phyloP scores from a whole-genome alignment of 2,797 vertebrate species.

The Girardinus metallicus region DNA sequence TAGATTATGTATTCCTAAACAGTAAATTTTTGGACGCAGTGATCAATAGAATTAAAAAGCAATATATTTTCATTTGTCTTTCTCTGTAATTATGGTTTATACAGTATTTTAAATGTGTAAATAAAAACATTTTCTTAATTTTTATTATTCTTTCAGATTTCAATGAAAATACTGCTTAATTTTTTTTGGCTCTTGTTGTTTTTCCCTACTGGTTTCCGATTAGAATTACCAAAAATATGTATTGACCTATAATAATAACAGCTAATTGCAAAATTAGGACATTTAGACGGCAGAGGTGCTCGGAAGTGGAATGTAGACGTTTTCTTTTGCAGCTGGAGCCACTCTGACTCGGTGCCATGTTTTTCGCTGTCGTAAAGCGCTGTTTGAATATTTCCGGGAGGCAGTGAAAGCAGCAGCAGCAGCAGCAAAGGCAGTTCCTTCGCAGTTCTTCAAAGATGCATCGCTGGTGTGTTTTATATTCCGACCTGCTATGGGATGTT shows the following conservation, averaged over 20 bases:
- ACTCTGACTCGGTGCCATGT: not conserved
- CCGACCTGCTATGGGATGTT: conserved; percentile 23
- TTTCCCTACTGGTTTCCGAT: not conserved
- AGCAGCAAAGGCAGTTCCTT: conserved; percentile 19
- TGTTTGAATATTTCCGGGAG: not conserved
- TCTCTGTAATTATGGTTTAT: not conserved
- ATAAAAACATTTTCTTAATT: not conserved
- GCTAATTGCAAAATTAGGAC: not conserved
- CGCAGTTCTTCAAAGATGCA: conserved; percentile 34
- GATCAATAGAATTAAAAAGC: not conserved
- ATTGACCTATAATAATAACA: not conserved
- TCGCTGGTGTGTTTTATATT: conserved; percentile 29
- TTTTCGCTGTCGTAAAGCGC: not conserved
- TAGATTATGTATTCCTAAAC: too few relatives aligned
- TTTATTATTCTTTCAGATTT: not conserved
- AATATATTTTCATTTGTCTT: not conserved
- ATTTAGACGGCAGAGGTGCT: not conserved
- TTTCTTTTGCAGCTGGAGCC: too few relatives aligned
- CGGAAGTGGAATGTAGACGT: not conserved
- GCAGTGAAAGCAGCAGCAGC: conserved; percentile 35
- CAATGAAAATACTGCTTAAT: not conserved
- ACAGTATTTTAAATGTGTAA: not conserved
- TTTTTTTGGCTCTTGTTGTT: not conserved
- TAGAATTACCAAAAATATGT: not conserved
- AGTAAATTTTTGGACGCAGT: too few relatives aligned